Evolutionary conservation across 2,797 vertebrate species (phyloP), one percentile per base, ranked within the genome.

Genomic region (Botia almorhae): DNA sequence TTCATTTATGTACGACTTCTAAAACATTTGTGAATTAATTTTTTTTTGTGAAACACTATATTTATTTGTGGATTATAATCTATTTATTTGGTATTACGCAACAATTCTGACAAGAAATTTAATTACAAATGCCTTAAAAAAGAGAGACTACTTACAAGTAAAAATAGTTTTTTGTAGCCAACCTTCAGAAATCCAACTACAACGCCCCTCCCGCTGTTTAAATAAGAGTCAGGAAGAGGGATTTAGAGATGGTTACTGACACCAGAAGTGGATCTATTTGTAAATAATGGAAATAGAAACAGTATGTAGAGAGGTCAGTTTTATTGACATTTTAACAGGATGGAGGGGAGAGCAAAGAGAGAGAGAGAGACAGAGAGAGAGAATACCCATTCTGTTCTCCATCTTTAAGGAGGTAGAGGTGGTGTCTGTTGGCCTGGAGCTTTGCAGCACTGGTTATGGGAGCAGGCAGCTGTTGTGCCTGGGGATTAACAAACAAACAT

Each of bases 81-180:
- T 33, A 33, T 33, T 33, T 33, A 33, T 33, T 33, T 33, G 33
- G 3, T 33, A 33, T 33, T 33, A 33, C 3, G 0, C 33, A 33
- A 33, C 33, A 33, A 33, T 33, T 33, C 33, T 33, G 33, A 33
- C 26, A 53, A 69, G n/a, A 26, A 26, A 53, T 21, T 21, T 3
- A 69, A 69, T 60, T 1, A 64, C 17, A 10, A 58, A 11, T 7
- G 13, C 74, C 51, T 53, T 50, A n/a, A 17, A 0, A 56, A 50
- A 26, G 48, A 75, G 23, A 19, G 4, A 79, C 43, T 36, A 94
- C 95, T 94, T 86, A 98, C 97, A 79, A 97, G 92, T 5, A 98
- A 93, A 93, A 98, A 97, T 51, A 98, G 93, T 86, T 97, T 97
- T 91, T 98, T 98, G 90, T 94, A 95, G 82, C 97, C 97, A 0